Percentiles rank a stretch among this genome's conserved stretches.
These are phyloP conservation scores for Ptychochromis oligacanthus DNA, from an alignment of 2,113 vertebrate species.

Conservation along the genomic window DNA sequence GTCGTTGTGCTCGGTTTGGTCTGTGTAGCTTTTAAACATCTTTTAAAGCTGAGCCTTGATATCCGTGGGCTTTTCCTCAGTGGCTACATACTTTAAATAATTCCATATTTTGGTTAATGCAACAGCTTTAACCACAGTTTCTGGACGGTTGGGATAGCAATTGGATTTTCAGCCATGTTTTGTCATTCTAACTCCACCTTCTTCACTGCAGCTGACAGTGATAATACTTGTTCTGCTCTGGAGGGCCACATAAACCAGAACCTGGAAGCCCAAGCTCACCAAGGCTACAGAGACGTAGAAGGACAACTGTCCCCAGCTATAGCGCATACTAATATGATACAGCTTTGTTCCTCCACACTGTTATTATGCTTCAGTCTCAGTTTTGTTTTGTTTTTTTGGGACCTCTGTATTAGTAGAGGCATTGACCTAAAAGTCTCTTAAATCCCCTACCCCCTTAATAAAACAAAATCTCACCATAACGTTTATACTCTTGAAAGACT, in stretches of 20 bases:
- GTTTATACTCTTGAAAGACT: not conserved
- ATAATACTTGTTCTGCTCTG: not conserved
- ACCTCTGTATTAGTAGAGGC: not conserved
- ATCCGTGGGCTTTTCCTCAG: too few relatives aligned
- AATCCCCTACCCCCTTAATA: not conserved
- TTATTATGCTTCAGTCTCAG: not conserved
- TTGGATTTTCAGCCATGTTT: not conserved
- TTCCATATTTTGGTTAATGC: not conserved
- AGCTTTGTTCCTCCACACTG: not conserved
- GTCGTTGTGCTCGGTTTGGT: too few relatives aligned
- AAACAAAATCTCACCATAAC: not conserved
- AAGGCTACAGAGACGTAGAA: not conserved
- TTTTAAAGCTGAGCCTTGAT: too few relatives aligned
- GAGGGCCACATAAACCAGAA: not conserved
- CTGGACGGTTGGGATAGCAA: not conserved
- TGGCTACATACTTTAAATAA: not conserved
- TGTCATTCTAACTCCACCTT: not conserved
- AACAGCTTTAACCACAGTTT: not conserved
- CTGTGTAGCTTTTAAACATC: too few relatives aligned
- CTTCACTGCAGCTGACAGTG: not conserved
- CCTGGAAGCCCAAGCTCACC: not conserved
- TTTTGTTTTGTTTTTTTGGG: not conserved
- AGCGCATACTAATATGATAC: not conserved
- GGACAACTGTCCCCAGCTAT: not conserved
- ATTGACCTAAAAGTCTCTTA: constrained; percentile 2